Conservation (phyloP, 64 coral and sea anemone genomes). For the Dendrophyllia cribrosa region DNA sequence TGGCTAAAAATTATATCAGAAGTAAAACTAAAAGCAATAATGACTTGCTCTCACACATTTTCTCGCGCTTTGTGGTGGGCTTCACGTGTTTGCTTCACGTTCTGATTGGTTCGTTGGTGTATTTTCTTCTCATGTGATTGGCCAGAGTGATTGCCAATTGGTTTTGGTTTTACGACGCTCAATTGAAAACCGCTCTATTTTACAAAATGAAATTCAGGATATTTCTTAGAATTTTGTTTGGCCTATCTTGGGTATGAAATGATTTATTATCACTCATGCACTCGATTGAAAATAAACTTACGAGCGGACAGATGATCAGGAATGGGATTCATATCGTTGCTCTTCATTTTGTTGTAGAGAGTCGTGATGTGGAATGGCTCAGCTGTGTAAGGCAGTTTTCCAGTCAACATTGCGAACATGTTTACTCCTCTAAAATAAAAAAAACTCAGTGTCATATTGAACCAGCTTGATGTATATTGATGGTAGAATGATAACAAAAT, state of each 20-base stretch:
- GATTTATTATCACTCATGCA: not conserved
- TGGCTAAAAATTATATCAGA: no score
- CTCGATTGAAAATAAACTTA: constrained; percentile 33
- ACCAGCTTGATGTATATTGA: no score
- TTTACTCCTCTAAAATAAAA: constrained; percentile 86
- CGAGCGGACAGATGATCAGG: constrained; percentile 80
- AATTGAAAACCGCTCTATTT: no score
- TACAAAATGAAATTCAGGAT: no score
- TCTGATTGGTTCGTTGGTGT: no score
- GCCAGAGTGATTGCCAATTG: no score
- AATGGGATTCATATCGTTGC: constrained; percentile 82
- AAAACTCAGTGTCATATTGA: not conserved
- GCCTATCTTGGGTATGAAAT: not conserved
- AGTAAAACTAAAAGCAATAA: no score
- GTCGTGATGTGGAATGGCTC: constrained; percentile 96
- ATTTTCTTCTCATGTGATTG: no score
- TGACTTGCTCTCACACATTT: no score
- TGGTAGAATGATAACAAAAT: not conserved
- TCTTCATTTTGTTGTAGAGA: constrained; percentile 96
- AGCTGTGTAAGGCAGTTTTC: constrained; percentile 89
- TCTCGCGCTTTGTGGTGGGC: no score
- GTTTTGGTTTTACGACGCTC: no score
- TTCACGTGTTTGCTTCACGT: no score
- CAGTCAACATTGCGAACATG: constrained; percentile 97
- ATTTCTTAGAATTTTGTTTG: not conserved